Conservation (phyloP, 1,140 invertebrate genomes). For the Platyscapa corneri region DNA sequence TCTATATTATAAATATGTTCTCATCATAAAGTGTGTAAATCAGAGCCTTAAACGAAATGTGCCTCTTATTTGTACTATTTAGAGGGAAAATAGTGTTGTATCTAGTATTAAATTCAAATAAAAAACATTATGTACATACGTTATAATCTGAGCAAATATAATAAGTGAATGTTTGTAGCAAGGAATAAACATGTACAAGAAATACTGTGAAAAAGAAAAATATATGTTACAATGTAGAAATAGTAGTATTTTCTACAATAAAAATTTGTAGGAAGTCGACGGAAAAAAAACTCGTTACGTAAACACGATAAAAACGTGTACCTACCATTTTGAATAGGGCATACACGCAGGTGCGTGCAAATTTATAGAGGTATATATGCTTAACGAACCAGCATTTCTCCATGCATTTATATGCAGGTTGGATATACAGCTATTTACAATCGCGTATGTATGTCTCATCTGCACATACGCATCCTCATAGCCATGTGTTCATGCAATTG, state of each 20-base stretch:
- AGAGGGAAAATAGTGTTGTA: too few species aligned
- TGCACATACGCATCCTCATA: neutral
- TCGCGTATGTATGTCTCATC: too few species aligned
- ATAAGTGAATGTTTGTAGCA: neutral
- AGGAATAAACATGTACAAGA: neutral
- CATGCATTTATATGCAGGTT: neutral
- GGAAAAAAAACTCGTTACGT: constrained; percentile 30
- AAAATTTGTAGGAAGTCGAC: neutral
- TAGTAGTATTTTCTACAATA: too few species aligned
- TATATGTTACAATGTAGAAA: neutral
- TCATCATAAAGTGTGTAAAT: too few species aligned
- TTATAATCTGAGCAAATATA: neutral
- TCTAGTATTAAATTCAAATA: constrained; percentile 42
- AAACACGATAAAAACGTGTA: constrained; percentile 18
- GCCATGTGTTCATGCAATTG: neutral
- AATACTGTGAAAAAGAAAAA: constrained; percentile 4
- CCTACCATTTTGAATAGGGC: neutral
- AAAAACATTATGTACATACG: constrained; percentile 16
- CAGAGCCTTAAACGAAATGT: too few species aligned
- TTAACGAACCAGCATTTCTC: constrained; percentile 32
- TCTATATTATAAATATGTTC: too few species aligned
- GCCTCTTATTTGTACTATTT: too few species aligned
- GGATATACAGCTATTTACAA: neutral
- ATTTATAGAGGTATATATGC: neutral
- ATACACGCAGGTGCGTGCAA: neutral